These are phyloP conservation scores for Limnephilus auricula DNA, from an alignment of 2,888 invertebrate genomes.

Conservation along the genomic window DNA sequence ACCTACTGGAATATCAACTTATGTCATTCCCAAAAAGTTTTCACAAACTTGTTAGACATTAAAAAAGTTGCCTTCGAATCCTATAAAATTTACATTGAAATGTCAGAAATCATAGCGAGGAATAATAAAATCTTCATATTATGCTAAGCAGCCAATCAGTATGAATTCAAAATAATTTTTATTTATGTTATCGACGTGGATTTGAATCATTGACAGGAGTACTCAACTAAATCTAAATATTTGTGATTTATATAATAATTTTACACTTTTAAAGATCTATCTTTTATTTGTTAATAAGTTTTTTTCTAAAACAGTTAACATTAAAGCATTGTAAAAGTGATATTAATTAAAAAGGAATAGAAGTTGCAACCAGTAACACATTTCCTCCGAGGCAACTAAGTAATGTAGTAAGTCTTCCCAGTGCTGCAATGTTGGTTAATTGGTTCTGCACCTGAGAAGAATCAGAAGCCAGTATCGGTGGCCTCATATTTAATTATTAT, in stretches of 20 bases:
- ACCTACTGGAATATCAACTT: not conserved
- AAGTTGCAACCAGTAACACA: not conserved
- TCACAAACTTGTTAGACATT: not conserved
- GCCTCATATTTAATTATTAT: too few species aligned
- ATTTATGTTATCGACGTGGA: not conserved
- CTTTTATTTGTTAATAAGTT: not conserved
- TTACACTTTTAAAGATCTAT: not conserved
- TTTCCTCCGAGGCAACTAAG: not conserved
- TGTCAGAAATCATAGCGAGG: not conserved
- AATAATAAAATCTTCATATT: slow-evolving; percentile 6
- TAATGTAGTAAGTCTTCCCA: not conserved
- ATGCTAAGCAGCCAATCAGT: slow-evolving; percentile 13
- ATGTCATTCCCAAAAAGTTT: not conserved
- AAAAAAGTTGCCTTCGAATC: slow-evolving; percentile 6
- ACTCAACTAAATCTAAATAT: not conserved
- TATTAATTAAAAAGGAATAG: too few species aligned
- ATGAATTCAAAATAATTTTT: slow-evolving; percentile 3
- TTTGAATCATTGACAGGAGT: not conserved
- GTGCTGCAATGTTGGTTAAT: not conserved
- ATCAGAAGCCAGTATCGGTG: too few species aligned
- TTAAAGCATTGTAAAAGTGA: too few species aligned
- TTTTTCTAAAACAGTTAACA: too few species aligned
- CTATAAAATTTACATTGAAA: slow-evolving; percentile 22
- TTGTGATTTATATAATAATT: not conserved
- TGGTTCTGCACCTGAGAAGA: not conserved